Evolutionary conservation across 2,113 vertebrate genomes (phyloP).

Genomic region (Psittacus erithacus): DNA sequence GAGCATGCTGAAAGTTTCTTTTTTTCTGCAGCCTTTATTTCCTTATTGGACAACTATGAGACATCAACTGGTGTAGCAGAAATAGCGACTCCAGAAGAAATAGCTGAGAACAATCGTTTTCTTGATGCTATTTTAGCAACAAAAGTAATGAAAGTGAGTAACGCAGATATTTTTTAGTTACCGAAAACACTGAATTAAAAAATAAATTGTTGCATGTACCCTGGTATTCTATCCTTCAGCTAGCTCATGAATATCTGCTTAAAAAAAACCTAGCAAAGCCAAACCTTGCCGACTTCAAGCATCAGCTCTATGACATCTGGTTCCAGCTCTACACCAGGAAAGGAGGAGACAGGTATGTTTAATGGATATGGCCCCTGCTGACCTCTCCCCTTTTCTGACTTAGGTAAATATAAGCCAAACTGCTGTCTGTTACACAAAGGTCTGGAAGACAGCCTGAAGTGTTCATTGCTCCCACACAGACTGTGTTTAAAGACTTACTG

Average conservation of each 20-base stretch:
- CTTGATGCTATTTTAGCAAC: conserved; percentile 81
- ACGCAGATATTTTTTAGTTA: not conserved
- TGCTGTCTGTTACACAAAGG: not conserved
- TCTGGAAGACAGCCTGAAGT: not conserved
- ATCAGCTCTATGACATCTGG: conserved; percentile 87
- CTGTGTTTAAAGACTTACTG: not conserved
- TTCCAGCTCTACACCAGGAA: conserved; percentile 85
- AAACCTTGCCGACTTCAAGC: conserved; percentile 75
- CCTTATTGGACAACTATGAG: conserved; percentile 84
- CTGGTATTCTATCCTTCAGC: conserved; percentile 60
- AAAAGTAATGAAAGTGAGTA: conserved; percentile 82
- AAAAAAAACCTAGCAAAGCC: conserved; percentile 73
- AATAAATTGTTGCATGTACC: not conserved
- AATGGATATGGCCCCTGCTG: not conserved
- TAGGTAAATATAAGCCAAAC: not conserved
- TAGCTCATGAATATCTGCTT: conserved; percentile 81
- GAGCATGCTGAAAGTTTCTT: not conserved
- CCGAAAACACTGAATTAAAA: not conserved
- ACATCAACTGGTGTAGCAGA: conserved; percentile 76
- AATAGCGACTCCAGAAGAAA: conserved; percentile 79
- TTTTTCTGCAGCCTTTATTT: conserved; percentile 79
- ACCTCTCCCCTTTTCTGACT: not conserved
- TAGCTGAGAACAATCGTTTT: conserved; percentile 77
- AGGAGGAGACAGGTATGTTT: conserved; percentile 76
- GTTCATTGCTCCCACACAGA: not conserved